Conservation (phyloP, 2,888 invertebrate genomes). For the Hoplodrina ambigua region DNA sequence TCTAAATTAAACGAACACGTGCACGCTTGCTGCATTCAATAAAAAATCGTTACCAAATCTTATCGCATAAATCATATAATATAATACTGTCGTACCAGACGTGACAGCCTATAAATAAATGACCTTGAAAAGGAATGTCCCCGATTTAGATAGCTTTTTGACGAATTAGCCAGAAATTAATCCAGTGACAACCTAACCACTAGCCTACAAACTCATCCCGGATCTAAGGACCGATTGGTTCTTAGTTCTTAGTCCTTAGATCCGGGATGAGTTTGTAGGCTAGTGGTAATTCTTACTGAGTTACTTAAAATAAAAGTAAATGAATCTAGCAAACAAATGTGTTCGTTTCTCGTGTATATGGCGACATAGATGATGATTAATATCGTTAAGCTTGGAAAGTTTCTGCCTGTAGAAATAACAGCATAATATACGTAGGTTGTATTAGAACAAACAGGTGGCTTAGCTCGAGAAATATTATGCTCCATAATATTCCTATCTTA, state of each 20-base stretch:
- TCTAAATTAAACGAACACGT: constrained; percentile 6
- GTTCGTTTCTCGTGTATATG: background rate
- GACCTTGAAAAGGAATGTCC: constrained; percentile 30
- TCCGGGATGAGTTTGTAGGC: too few relatives aligned
- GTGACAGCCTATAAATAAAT: background rate
- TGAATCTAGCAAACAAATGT: too few relatives aligned
- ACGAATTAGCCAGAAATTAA: constrained; percentile 17
- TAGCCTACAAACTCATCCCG: background rate
- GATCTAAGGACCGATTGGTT: background rate
- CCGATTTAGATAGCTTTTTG: constrained; percentile 27
- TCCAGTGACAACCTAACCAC: background rate
- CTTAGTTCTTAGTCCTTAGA: too few relatives aligned
- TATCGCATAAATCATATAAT: constrained; percentile 34
- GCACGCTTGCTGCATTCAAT: constrained; percentile 7
- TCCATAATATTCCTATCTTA: background rate
- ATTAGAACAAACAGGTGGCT: too few relatives aligned
- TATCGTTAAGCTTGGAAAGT: background rate
- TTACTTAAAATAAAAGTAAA: background rate
- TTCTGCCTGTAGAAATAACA: too few relatives aligned
- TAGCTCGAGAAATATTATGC: background rate
- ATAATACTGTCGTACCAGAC: constrained; percentile 21
- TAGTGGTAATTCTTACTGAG: background rate
- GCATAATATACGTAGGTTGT: too few relatives aligned
- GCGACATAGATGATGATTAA: background rate
- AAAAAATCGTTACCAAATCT: constrained; percentile 27